phyloP scores from a whole-genome alignment of 2,113 vertebrate species.

The Athene cunicularia region DNA sequence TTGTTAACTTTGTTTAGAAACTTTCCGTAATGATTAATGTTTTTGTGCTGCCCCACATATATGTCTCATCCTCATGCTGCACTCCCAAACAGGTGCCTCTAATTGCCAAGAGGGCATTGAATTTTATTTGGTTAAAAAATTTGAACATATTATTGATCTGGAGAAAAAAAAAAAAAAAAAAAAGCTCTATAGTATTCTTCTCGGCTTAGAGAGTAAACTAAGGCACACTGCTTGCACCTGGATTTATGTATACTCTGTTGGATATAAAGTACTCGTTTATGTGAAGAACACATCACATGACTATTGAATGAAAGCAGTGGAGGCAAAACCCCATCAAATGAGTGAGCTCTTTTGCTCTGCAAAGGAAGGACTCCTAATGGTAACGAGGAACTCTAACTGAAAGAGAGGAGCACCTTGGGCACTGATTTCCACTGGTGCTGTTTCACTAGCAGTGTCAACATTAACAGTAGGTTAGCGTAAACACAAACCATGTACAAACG shows the following conservation, averaged over 20 bases:
- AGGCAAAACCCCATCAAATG: neutral
- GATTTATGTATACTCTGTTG: neutral
- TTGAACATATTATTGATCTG: neutral
- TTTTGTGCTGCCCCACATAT: neutral
- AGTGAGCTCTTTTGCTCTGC: neutral
- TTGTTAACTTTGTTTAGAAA: neutral
- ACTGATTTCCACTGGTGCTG: rapidly evolving
- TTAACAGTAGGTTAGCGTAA: neutral
- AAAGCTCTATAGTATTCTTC: neutral
- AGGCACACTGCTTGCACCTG: neutral
- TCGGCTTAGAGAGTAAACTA: neutral
- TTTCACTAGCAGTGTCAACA: neutral
- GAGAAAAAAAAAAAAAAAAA: neutral
- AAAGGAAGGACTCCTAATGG: neutral
- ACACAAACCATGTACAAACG: neutral
- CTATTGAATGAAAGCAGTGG: neutral
- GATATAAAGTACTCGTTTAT: neutral
- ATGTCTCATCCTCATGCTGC: neutral
- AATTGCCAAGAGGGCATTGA: neutral
- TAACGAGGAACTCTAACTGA: neutral
- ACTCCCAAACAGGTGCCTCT: neutral
- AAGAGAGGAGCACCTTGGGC: neutral
- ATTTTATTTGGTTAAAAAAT: neutral
- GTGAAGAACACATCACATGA: neutral
- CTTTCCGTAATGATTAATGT: neutral